phyloP scores from a whole-genome alignment of 2,797 vertebrate genomes.

The Enteromius paludinosus region DNA sequence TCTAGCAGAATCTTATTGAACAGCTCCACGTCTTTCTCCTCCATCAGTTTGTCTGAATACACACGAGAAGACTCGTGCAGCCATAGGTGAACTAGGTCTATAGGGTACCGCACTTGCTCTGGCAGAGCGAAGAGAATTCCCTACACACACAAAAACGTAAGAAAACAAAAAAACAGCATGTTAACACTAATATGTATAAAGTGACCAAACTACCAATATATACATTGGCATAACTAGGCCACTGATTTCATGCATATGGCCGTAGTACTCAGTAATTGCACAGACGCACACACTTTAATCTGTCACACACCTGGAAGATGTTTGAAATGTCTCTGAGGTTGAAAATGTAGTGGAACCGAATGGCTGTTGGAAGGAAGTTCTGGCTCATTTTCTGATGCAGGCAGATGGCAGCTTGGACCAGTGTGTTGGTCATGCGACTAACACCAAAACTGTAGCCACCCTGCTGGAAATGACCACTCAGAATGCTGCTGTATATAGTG shows the following conservation, averaged over 20 bases:
- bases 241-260: neutral
- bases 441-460: constrained; percentile 82
- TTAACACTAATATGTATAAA: neutral
- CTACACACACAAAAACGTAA: constrained; percentile 59
- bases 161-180: constrained; percentile 29
- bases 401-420: constrained; percentile 78
- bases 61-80: constrained; percentile 76
- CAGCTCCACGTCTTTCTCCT: constrained; percentile 77
- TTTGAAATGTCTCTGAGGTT: constrained; percentile 80
- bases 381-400: constrained; percentile 87
- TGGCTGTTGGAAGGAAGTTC: constrained; percentile 83
- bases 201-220: neutral
- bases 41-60: constrained; percentile 78
- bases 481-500: constrained; percentile 80
- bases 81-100: constrained; percentile 76
- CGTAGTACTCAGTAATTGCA: neutral
- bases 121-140: constrained; percentile 73
- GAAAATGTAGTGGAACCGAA: constrained; percentile 85
- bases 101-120: constrained; percentile 70
- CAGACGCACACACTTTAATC: neutral
- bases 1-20: constrained; percentile 80
- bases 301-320: constrained; percentile 76
- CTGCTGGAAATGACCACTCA: constrained; percentile 82
- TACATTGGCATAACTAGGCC: neutral
- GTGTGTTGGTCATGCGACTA: constrained; percentile 75